Conservation (phyloP, 2,888 invertebrate genomes). For the Neoascia interrupta region DNA sequence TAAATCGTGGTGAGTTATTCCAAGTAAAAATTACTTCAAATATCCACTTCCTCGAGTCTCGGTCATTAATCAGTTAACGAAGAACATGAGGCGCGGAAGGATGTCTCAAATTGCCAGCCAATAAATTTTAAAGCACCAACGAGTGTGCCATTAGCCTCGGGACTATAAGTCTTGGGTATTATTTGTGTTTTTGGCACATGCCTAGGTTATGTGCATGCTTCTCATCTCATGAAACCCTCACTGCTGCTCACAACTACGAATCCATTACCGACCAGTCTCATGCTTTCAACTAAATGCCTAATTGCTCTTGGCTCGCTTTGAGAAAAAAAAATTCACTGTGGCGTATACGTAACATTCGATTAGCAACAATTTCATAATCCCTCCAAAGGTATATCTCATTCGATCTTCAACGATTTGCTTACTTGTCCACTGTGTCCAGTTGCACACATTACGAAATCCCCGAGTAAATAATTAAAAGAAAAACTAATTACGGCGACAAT, state of each 20-base stretch:
- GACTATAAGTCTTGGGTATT: neutral
- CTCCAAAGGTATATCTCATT: neutral
- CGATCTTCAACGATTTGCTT: neutral
- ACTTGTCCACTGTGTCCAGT: constrained; percentile 2
- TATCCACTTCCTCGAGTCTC: too few relatives aligned
- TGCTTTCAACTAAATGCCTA: neutral
- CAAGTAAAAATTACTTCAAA: too few relatives aligned
- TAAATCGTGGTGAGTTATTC: too few relatives aligned
- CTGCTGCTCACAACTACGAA: neutral
- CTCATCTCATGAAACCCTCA: too few relatives aligned
- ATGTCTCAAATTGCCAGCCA: too few relatives aligned
- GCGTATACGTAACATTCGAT: constrained; percentile 32
- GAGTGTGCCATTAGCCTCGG: neutral
- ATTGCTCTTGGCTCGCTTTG: neutral
- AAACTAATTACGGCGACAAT: constrained; percentile 30
- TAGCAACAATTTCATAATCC: constrained; percentile 8
- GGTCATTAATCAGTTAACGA: too few relatives aligned
- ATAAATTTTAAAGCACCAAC: constrained; percentile 1
- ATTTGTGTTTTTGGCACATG: neutral
- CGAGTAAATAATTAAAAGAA: constrained; percentile 17
- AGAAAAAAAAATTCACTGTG: neutral
- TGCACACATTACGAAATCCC: constrained; percentile 19
- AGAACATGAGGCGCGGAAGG: too few relatives aligned
- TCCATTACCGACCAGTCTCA: constrained; percentile 1
- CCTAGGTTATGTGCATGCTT: neutral